Evolutionary conservation across 1,140 invertebrate genomes (phyloP).

Genomic region (Drosophila suzukii): DNA sequence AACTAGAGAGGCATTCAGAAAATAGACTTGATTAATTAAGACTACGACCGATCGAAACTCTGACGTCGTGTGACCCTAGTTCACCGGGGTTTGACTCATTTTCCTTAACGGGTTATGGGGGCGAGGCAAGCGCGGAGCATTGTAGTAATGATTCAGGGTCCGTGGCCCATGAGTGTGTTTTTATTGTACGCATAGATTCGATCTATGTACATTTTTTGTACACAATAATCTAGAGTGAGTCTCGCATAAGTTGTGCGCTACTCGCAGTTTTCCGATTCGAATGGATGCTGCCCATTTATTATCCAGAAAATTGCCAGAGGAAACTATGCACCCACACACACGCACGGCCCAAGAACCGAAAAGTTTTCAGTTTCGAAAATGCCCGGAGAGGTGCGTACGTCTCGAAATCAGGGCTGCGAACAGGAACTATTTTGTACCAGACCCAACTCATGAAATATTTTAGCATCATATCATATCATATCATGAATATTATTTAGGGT

Average conservation of each 20-base stretch:
- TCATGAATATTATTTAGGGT: too few relatives aligned
- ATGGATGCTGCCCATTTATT: slow-evolving; percentile 41
- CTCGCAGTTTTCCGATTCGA: neutral
- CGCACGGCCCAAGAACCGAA: slow-evolving; percentile 16
- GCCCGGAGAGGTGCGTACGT: slow-evolving; percentile 22
- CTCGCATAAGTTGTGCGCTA: slow-evolving; percentile 13
- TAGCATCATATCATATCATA: neutral
- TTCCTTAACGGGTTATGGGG: slow-evolving; percentile 11
- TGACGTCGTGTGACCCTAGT: slow-evolving; percentile 27
- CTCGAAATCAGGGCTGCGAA: slow-evolving; percentile 37
- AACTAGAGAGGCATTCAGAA: neutral
- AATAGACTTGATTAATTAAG: slow-evolving; percentile 64
- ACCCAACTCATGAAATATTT: neutral
- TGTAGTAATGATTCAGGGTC: slow-evolving; percentile 9
- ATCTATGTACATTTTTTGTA: slow-evolving; percentile 11
- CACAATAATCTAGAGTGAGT: slow-evolving; percentile 10
- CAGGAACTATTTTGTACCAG: neutral
- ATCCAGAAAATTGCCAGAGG: slow-evolving; percentile 39
- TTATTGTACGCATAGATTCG: slow-evolving; percentile 16
- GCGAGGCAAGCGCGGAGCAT: neutral
- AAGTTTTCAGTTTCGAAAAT: slow-evolving; percentile 37
- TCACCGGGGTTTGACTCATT: neutral
- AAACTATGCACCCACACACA: slow-evolving; percentile 23
- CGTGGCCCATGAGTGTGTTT: slow-evolving; percentile 3
- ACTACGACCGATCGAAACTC: slow-evolving; percentile 38